Evolutionary conservation across 2,888 invertebrate species (phyloP), one percentile per base, ranked within the genome.

Genomic region (Apamea monoglypha): DNA sequence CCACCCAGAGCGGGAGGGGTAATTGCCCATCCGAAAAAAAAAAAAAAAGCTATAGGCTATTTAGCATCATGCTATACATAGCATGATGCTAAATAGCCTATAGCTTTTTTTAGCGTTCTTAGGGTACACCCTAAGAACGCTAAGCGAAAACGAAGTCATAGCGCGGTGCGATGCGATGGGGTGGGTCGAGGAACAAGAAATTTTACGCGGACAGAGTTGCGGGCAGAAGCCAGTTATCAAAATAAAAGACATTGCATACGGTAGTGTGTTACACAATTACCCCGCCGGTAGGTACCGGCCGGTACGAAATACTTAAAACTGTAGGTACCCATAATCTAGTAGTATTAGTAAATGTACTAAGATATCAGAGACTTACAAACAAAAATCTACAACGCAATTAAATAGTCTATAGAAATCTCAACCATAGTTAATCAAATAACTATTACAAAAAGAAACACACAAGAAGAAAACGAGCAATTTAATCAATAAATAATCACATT

Each of bases 401-500:
- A 50, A 63, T 14, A 50, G 16, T 21, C n/a, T 5, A 56, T 4
- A 40, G 2, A 29, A 56, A 56, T 7, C 8, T 25, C 25, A 75
- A 75, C 12, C 32, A 18, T 14, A 10, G 0, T 2, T 25, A 18
- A 29, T 8, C 5, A 50, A 78, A 40, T 40, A 36, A 36, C 32
- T 25, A 29, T 32, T 32, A 16, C 1, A 2, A 80, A 85, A 73
- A 80, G 1, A 85, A 64, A 72, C 44, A 53, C 80, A 21, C 3
- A 6, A 7, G 5, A 59, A 16, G 10, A 67, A 67, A 69, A 67
- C 18, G 32, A 68, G 1, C 6, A 72, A 64, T 87, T 83, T 83
- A 84, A 47, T 87, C 12, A 78, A 83, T 68, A 87, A 71, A 84
- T 86, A 83, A 71, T 74, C 63, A 69, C 63, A 72, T 16, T 16